These are phyloP conservation scores for Halichoerus grypus DNA, from an alignment of 2,113 vertebrate genomes.

Conservation along the genomic window DNA sequence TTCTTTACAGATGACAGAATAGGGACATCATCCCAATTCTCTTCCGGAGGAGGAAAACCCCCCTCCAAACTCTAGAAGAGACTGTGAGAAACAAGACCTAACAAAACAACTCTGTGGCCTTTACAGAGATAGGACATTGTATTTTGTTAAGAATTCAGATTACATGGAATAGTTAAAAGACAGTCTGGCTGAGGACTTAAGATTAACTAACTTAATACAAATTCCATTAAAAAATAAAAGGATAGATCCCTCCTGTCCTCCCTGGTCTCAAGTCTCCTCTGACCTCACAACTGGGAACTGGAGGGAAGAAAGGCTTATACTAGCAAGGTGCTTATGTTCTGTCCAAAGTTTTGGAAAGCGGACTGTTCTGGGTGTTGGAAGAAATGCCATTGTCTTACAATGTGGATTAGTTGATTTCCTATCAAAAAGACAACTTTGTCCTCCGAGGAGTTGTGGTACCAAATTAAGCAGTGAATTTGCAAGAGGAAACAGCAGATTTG, in stretches of 20 bases:
- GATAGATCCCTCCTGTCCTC: neutral
- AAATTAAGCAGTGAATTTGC: neutral
- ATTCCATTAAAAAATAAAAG: neutral
- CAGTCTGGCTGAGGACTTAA: neutral
- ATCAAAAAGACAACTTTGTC: neutral
- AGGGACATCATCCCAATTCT: neutral
- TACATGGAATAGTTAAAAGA: neutral
- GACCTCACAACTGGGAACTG: neutral
- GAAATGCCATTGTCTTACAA: neutral
- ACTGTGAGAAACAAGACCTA: neutral
- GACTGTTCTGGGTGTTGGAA: neutral
- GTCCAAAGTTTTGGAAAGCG: neutral
- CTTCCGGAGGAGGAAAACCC: neutral
- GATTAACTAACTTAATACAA: neutral
- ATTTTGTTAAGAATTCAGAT: neutral
- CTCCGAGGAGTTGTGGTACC: neutral
- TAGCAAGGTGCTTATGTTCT: neutral
- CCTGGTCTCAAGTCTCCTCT: neutral
- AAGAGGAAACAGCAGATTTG: neutral
- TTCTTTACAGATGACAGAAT: neutral
- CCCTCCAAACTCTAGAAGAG: neutral
- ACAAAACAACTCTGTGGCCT: neutral
- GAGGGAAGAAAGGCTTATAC: neutral
- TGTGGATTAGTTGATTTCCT: neutral
- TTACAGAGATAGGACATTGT: neutral